Percentiles rank a stretch among this genome's conserved stretches.
phyloP scores from a whole-genome alignment of 2,113 vertebrate genomes.

The Eidolon helvum region DNA sequence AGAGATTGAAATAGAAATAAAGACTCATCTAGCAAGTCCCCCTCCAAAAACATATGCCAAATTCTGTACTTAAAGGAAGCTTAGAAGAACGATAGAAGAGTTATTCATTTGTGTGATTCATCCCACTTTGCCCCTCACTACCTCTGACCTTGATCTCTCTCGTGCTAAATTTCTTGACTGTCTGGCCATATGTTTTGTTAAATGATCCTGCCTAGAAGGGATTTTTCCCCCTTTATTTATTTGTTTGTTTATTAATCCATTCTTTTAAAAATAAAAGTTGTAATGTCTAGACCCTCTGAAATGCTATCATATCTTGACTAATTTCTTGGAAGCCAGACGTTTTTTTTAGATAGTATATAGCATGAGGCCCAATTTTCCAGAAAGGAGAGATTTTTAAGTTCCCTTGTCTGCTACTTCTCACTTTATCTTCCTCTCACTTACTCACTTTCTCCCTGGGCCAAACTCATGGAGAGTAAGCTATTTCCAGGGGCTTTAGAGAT shows the following conservation, averaged over 20 bases:
- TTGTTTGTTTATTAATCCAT: background rate
- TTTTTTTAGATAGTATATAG: background rate
- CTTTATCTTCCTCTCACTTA: constrained; percentile 28
- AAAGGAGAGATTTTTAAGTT: constrained; percentile 4
- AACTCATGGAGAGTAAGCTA: background rate
- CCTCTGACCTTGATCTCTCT: background rate
- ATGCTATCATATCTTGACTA: background rate
- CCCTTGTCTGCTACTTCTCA: background rate
- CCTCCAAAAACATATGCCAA: background rate
- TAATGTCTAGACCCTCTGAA: background rate
- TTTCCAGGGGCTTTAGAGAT: background rate
- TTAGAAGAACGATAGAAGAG: background rate
- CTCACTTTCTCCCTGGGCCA: background rate
- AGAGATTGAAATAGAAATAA: background rate
- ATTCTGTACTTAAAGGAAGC: background rate
- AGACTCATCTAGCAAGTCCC: background rate
- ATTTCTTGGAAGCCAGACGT: background rate
- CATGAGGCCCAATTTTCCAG: background rate
- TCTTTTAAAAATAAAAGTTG: constrained; percentile 66
- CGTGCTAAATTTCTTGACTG: constrained; percentile 50
- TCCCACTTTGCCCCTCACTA: background rate
- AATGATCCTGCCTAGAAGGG: constrained; percentile 6
- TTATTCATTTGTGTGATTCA: background rate
- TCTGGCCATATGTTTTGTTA: background rate
- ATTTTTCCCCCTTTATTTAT: background rate